Percentiles rank a stretch among this genome's conserved stretches.
These are phyloP conservation scores for Rachycentron canadum DNA, from an alignment of 2,797 vertebrate genomes.

Conservation along the genomic window DNA sequence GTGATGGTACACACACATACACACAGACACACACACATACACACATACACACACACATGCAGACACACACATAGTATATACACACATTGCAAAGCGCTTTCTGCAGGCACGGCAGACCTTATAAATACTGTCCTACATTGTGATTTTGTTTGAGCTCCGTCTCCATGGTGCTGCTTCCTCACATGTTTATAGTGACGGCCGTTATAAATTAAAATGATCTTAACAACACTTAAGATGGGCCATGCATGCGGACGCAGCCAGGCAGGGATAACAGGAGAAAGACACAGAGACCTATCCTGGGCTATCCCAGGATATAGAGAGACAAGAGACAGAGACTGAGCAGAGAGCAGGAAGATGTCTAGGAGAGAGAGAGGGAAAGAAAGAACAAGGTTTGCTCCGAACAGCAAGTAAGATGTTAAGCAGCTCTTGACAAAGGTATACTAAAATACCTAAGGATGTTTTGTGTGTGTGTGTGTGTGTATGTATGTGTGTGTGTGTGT, in stretches of 20 bases:
- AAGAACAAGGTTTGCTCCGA: constrained; percentile 7
- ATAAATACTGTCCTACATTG: constrained; percentile 89
- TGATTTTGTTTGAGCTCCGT: constrained; percentile 89
- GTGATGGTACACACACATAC: constrained; percentile 30
- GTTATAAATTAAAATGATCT: constrained; percentile 88
- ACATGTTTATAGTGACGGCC: constrained; percentile 88
- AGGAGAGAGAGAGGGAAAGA: constrained; percentile 5
- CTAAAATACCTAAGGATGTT: constrained; percentile 7
- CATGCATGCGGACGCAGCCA: constrained; percentile 70
- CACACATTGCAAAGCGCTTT: constrained; percentile 54
- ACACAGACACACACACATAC: constrained; percentile 11
- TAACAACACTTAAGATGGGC: constrained; percentile 86
- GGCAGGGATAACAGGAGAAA: constrained; percentile 59
- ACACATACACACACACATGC: constrained; percentile 5
- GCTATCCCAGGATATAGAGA: constrained; percentile 59
- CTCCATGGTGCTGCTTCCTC: constrained; percentile 88
- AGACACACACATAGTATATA: constrained; percentile 21
- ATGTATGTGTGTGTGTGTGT: background rate
- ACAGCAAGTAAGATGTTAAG: constrained; percentile 13
- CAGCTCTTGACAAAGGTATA: constrained; percentile 15
- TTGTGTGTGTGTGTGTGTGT: background rate
- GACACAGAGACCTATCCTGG: constrained; percentile 44
- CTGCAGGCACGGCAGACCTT: constrained; percentile 78
- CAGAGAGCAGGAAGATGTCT: background rate
- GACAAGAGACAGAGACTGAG: constrained; percentile 43